Base-by-base conservation (phyloP, 2,888 invertebrate genomes). In the Trissolcus japonicus region DNA sequence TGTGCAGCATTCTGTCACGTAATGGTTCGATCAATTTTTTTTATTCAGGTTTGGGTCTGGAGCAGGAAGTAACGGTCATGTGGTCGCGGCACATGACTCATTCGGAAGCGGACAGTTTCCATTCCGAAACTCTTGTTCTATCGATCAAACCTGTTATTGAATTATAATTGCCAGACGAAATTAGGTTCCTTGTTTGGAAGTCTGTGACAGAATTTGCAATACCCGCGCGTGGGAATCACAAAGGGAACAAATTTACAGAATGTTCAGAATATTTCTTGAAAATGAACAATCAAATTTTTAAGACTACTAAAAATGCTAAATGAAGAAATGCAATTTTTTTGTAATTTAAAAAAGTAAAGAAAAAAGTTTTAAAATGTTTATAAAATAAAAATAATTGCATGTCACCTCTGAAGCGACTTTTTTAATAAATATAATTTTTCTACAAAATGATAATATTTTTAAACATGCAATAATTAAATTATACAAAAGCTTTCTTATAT, bases 1-100 rank as follows among this genome's bases (percentile, higher is more conserved):
- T 40, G 21, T 48, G 4, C 57, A 16, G 25, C 57, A 57, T 65
- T 72, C 54, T n/a, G 56, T 50, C 66, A 56, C 73, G 73, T 66
- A 67, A 41, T 50, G 48, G 56, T 40, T 41, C 13, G 14, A 57
- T 57, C 50, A 19, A 19, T 76, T 75, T 50, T 55, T 63, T 76
- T 69, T 57, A 25, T 29, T 54, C 55, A 65, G 54, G 65, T 68
- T 68, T 63, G 51, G 48, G 60, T 57, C 51, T 19, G 50, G 51
- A 66, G 59, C 76, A 66, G 76, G 76, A 77, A 77, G 76, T 77
- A 77, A 77, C 76, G 76, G 76, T 72, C 76, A 76, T 59, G 65
- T 76, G 76, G 66, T 71, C 66, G 55, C 54, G 14, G 14, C 11
- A 50, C 71, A 61, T 71, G 71, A 71, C 66, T 76, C 71, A 72